Evolutionary conservation across 2,113 vertebrate species (phyloP), one percentile per base, ranked within the genome.

Genomic region (Cheilinus undulatus): DNA sequence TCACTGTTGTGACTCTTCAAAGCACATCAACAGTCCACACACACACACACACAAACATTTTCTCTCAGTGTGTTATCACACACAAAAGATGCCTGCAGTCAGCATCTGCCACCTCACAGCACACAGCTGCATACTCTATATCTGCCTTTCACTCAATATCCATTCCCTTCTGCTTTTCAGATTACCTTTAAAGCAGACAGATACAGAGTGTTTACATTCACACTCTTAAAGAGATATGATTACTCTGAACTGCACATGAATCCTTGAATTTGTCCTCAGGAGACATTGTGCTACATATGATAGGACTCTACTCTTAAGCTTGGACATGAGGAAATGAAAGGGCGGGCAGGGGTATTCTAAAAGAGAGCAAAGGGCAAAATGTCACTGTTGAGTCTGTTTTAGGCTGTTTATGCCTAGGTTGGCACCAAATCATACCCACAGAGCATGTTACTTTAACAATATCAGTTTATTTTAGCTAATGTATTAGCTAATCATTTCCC

Each of bases 11-110:
- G 24, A 50, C 27, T 48, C 69, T 68, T 66, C 45, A 69, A 74
- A 83, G 42, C 51, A 70, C 40, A 56, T 62, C 58, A 49, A 57
- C 28, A 76, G 43, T 71, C 62, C 19, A 53, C 64, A 56, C 22
- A 28, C 53, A 61, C 30, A 62, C 48, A 65, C 53, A 61, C 30
- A 62, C 48, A 65, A 17, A 66, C 48, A 34, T 11, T 63, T 80
- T 79, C 45, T 75, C 4, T 2, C 45, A 19, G n/a, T 58, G 48
- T 53, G 51, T 70, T 77, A 69, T 69, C 49, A 0, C 57, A 70
- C 24, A 89, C 70, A 87, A 85, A 85, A 77, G 48, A 88, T 71
- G 79, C 32, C 23, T 46, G 74, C 56, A 61, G 76, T 86, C 84
- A 86, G 73, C 82, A 75, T 82, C 64, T 7, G 15, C 53, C 32